A percentile compares a stretch with the other conserved stretches of the same genome.
These are phyloP conservation scores for Tenthredo mesomela DNA, from an alignment of 2,888 invertebrate genomes.

Conservation along the genomic window DNA sequence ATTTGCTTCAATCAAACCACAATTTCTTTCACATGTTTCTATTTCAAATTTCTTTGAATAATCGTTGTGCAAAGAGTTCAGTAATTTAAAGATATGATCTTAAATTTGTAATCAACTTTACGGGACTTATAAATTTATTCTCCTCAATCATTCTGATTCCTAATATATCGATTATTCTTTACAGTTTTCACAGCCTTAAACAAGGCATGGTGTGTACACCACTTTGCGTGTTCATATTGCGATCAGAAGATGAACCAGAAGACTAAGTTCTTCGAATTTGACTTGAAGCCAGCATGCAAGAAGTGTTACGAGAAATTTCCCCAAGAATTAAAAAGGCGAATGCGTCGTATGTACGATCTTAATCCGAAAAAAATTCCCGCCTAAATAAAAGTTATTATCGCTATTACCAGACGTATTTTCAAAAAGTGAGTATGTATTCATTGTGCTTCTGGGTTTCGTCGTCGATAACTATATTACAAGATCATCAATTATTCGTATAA, in stretches of 20 bases:
- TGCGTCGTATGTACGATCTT: slow-evolving; percentile 93
- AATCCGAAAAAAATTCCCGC: slow-evolving; percentile 81
- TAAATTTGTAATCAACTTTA: neutral
- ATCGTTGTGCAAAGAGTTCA: neutral
- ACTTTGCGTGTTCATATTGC: slow-evolving; percentile 98
- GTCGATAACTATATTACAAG: neutral
- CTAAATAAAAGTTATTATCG: slow-evolving; percentile 63
- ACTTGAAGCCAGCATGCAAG: slow-evolving; percentile 98
- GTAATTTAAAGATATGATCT: neutral
- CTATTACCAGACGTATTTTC: neutral
- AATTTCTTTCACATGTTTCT: slow-evolving; percentile 14
- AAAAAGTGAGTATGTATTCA: slow-evolving; percentile 28
- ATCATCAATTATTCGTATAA: neutral
- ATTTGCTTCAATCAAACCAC: neutral
- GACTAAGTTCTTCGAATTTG: slow-evolving; percentile 99
- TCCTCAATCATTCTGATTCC: too few species aligned
- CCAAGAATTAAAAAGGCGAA: slow-evolving; percentile 92
- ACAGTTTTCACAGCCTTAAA: slow-evolving; percentile 98
- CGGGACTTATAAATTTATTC: neutral
- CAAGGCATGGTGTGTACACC: slow-evolving; percentile 99
- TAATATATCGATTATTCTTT: slow-evolving; percentile 65
- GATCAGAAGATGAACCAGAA: slow-evolving; percentile 97
- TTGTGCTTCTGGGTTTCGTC: neutral
- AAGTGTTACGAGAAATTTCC: slow-evolving; percentile 99
- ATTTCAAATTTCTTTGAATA: neutral